phyloP scores from a whole-genome alignment of 64 coral and sea anemone genomes.

The Stichodactyla helianthus region DNA sequence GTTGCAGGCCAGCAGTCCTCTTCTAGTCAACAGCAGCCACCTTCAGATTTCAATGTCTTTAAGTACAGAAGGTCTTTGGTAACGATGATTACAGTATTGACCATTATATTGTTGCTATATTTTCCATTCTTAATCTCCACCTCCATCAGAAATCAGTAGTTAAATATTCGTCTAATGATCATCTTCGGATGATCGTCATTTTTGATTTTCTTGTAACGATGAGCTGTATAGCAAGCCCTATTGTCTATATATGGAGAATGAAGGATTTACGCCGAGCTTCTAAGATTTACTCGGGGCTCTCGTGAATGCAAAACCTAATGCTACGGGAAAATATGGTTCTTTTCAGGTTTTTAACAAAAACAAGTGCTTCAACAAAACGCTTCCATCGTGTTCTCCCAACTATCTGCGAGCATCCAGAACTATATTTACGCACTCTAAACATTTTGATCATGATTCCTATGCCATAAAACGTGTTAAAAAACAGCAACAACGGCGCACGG shows the following conservation, averaged over 20 bases:
- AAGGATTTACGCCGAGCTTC: not conserved
- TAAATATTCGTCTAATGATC: not conserved
- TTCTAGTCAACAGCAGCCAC: not conserved
- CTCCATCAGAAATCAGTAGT: not conserved
- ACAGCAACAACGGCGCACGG: too few relatives aligned
- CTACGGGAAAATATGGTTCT: too few relatives aligned
- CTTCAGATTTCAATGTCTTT: not conserved
- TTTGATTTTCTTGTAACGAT: not conserved
- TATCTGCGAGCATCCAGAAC: too few relatives aligned
- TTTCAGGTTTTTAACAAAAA: too few relatives aligned
- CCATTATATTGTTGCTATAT: not conserved
- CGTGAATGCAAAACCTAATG: not conserved
- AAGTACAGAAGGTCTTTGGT: not conserved
- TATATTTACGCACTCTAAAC: too few relatives aligned
- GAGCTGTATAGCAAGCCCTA: not conserved
- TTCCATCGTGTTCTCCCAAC: too few relatives aligned
- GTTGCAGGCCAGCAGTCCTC: not conserved
- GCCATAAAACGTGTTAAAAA: too few relatives aligned
- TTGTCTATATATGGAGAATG: not conserved
- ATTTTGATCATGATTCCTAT: too few relatives aligned
- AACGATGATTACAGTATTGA: not conserved
- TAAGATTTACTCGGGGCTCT: not conserved
- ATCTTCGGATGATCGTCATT: not conserved
- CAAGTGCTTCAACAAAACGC: too few relatives aligned
- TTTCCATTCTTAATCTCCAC: not conserved